phyloP scores from a whole-genome alignment of 2,797 vertebrate genomes.

The Pangasius macronema region DNA sequence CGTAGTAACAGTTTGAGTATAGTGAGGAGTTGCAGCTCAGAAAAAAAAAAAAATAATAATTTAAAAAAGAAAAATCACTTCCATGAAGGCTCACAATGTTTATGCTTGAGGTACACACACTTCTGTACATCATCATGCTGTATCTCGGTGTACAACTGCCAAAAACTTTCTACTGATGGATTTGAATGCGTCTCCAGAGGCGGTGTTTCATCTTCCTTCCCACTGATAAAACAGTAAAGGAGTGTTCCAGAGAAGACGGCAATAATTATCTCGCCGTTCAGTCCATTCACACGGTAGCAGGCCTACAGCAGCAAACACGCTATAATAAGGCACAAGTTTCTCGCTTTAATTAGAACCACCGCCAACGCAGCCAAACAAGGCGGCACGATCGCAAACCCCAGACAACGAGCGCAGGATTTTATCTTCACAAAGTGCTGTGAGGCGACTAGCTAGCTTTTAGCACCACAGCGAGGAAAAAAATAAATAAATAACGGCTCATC shows the following conservation, averaged over 20 bases:
- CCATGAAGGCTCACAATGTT: slow-evolving; percentile 19
- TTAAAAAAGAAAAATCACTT: neutral
- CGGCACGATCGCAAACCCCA: neutral
- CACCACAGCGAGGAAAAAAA: neutral
- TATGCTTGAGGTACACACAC: neutral
- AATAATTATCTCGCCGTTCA: slow-evolving; percentile 53
- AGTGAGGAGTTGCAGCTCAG: neutral
- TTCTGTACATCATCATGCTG: slow-evolving; percentile 27
- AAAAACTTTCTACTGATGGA: slow-evolving; percentile 53
- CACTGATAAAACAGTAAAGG: slow-evolving; percentile 50
- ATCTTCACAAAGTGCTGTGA: slow-evolving; percentile 13
- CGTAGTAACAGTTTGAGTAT: too few species aligned
- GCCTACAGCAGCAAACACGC: slow-evolving; percentile 28
- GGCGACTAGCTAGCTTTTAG: slow-evolving; percentile 9
- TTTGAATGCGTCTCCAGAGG: slow-evolving; percentile 49
- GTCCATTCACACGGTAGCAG: slow-evolving; percentile 37
- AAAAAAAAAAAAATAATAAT: neutral
- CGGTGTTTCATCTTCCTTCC: slow-evolving; percentile 47
- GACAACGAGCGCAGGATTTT: neutral
- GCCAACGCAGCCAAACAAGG: slow-evolving; percentile 40
- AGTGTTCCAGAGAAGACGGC: slow-evolving; percentile 44
- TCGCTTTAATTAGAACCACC: slow-evolving; percentile 54
- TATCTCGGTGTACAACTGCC: slow-evolving; percentile 28
- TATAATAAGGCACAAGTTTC: slow-evolving; percentile 53
- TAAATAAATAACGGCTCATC: neutral